Evolutionary conservation across 2,797 vertebrate species (phyloP).

Genomic region (Coregonus suidteri): DNA sequence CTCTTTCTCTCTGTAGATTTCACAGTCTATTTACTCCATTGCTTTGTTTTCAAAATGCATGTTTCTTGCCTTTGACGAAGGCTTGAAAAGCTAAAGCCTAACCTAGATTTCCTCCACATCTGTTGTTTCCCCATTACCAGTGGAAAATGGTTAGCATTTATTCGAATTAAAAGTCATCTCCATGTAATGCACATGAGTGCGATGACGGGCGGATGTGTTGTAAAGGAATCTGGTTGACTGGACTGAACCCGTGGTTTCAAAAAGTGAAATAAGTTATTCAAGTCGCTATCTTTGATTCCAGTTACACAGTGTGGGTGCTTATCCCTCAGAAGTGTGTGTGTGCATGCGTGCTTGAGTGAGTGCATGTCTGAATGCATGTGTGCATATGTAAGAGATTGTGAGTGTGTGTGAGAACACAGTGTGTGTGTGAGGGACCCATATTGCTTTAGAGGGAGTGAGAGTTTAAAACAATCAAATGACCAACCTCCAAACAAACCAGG

Average conservation of each 20-base stretch:
- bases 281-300: not conserved
- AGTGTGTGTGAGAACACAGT: not conserved
- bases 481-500: slow-evolving; percentile 31
- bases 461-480: slow-evolving; percentile 33
- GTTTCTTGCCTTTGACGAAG: slow-evolving; percentile 4
- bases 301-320: slow-evolving; percentile 22
- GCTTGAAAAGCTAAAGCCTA: not conserved
- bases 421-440: slow-evolving; percentile 15
- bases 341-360: not conserved
- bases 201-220: slow-evolving; percentile 10
- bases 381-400: not conserved
- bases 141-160: slow-evolving; percentile 10
- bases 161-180: slow-evolving; percentile 22
- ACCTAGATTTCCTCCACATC: not conserved
- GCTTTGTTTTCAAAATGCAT: not conserved
- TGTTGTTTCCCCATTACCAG: not conserved
- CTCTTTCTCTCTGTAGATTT: not conserved
- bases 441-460: slow-evolving; percentile 13
- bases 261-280: too few species aligned
- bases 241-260: not conserved
- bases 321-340: slow-evolving; percentile 23
- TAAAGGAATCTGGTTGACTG: not conserved
- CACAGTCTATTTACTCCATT: slow-evolving; percentile 18
- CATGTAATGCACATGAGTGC: slow-evolving; percentile 20
- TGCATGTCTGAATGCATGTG: not conserved